Conservation (phyloP, 2,888 invertebrate species). For the Onchidella celtica region DNA sequence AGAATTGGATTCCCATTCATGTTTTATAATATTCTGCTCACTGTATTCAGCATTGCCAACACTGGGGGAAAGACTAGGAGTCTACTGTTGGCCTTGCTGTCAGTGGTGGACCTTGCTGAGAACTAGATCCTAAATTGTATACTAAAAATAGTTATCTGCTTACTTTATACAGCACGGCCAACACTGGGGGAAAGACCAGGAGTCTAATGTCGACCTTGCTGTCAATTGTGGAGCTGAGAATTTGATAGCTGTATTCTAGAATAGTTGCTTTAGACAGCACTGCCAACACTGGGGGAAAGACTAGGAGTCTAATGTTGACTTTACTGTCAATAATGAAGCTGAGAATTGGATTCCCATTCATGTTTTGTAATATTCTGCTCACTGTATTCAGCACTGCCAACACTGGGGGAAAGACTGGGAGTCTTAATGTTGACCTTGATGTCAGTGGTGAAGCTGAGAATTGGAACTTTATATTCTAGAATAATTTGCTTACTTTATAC, state of each 20-base stretch:
- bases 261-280: not conserved
- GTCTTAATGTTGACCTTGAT: not conserved
- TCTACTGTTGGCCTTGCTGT: not conserved
- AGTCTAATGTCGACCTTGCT: not conserved
- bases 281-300: slow-evolving; percentile 11
- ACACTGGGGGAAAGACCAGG: not conserved
- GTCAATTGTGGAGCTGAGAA: not conserved
- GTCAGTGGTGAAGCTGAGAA: not conserved
- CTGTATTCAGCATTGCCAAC: not conserved
- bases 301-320: not conserved
- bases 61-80: slow-evolving; percentile 8
- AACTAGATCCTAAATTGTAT: not conserved
- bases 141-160: too few species aligned
- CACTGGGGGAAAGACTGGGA: slow-evolving; percentile 19
- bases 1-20: not conserved
- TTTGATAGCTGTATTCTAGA: not conserved
- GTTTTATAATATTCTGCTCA: not conserved
- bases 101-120: not conserved
- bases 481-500: too few species aligned
- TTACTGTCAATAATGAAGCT: not conserved
- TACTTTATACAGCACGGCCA: not conserved
- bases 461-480: too few species aligned
- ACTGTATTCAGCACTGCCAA: not conserved
- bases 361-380: not conserved
- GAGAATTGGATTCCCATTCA: not conserved